phyloP scores from a whole-genome alignment of 2,888 invertebrate genomes.

The Lampropteryx suffumata region DNA sequence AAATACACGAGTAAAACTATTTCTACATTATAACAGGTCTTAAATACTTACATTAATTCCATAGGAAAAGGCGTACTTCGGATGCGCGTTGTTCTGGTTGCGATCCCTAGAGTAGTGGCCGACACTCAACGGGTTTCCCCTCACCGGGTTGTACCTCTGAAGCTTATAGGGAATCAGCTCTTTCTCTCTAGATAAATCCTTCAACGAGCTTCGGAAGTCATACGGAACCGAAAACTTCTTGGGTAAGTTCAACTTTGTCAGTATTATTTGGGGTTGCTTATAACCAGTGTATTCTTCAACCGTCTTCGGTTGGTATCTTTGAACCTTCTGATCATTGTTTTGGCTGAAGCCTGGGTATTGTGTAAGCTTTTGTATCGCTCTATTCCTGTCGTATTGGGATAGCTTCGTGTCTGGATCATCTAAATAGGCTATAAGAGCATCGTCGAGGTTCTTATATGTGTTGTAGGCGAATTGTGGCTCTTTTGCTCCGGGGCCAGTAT shows the following conservation, averaged over 20 bases:
- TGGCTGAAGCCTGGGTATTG: conserved; percentile 7
- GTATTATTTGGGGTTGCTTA: conserved; percentile 20
- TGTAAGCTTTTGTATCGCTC: conserved; percentile 47
- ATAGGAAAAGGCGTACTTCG: conserved; percentile 61
- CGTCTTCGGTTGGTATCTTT: conserved; percentile 42
- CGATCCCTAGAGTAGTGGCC: conserved; percentile 45
- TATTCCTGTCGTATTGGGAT: conserved; percentile 57
- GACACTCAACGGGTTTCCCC: conserved; percentile 44
- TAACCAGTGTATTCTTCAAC: conserved; percentile 48
- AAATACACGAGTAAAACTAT: too few relatives aligned
- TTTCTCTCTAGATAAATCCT: conserved; percentile 5
- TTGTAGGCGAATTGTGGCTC: conserved; percentile 59
- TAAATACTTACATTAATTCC: conserved; percentile 67
- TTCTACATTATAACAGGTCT: too few relatives aligned
- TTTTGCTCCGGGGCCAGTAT: conserved; percentile 73
- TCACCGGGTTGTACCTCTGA: conserved; percentile 44
- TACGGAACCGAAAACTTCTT: conserved; percentile 22
- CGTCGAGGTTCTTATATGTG: conserved; percentile 62
- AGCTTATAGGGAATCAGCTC: conserved; percentile 38
- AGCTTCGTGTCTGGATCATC: conserved; percentile 71
- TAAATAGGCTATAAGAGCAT: conserved; percentile 61
- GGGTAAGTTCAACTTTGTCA: conserved; percentile 22
- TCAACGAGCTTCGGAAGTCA: conserved; percentile 5
- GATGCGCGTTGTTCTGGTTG: conserved; percentile 46
- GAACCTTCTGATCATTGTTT: conserved; percentile 14